A percentile compares a stretch with the other conserved stretches of the same genome.
Conservation (phyloP, 1,140 invertebrate genomes). For the Polypedilum pembai region DNA sequence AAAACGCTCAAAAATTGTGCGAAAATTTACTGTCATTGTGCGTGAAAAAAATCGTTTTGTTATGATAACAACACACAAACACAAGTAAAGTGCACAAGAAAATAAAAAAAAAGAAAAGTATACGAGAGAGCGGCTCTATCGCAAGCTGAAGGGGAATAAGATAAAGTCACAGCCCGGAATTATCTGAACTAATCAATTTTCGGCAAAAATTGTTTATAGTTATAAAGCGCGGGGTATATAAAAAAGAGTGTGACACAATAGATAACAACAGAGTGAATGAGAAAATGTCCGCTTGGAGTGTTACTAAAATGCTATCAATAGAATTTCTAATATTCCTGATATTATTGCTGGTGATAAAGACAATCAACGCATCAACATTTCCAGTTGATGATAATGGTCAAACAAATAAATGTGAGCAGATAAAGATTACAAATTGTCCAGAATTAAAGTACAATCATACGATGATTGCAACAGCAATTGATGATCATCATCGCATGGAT, state of each 20-base stretch:
- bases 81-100: too few relatives aligned
- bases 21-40: not conserved
- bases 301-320: conserved; percentile 16
- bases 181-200: conserved; percentile 28
- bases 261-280: not conserved
- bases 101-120: not conserved
- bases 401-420: not conserved
- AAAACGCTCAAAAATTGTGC: not conserved
- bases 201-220: not conserved
- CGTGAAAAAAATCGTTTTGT: not conserved
- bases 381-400: not conserved
- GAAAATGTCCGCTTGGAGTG: not conserved
- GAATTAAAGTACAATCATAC: conserved; percentile 21
- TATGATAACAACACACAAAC: not conserved
- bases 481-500: conserved; percentile 1
- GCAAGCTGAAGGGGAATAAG: not conserved
- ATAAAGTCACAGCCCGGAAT: not conserved
- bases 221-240: conserved; percentile 1
- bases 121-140: too few relatives aligned
- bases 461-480: not conserved
- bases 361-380: conserved; percentile 23
- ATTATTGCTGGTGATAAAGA: conserved; percentile 23
- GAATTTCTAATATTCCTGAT: conserved; percentile 23
- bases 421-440: conserved; percentile 7
- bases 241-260: not conserved